Evolutionary conservation across 1,140 invertebrate genomes (phyloP), one percentile per base, ranked within the genome.

Genomic region (Cyphomyrmex costatus): DNA sequence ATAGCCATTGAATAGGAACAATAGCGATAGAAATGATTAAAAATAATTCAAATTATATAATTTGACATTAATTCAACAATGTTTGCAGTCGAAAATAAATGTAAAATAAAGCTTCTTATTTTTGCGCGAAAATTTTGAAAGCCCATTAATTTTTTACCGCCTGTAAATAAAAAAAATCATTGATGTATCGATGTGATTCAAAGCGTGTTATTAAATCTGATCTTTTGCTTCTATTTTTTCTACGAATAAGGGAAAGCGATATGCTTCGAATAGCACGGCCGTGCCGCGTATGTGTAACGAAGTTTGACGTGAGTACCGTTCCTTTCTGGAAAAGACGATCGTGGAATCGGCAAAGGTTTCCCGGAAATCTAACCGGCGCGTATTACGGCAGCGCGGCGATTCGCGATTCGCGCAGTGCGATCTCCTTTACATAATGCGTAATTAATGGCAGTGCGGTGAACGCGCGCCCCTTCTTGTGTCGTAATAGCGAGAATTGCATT

Each of bases 401-500:
- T 66, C 21, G 56, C 58, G 51, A 49, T 19, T 82, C 56, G 12
- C 66, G 36, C 66, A 71, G 83, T 21, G 63, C n/a, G 56, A 27
- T 79, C 51, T 56, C 12, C n/a, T 79, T 89, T 88, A 88, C 73
- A 88, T 89, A 89, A 89, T 78, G 58, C 73, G 85, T 91, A 92
- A 92, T 92, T 92, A 92, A 87, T 89, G 85, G 51, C 56, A 65
- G 27, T 79, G 36, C 70, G 53, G 27, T 42, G 51, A 65, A 85
- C 58, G 87, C 87, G 88, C 88, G 66, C 76, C 68, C 63, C 6
- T 24, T 73, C n/a, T 42, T 53, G 65, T 88, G 77, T 91, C 87
- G 88, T 91, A 92, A 90, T 85, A 60, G 53, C 74, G 70, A 33
- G 46, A 80, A 85, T 89, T 89, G 89, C 77, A 68, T 92, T 92